Percentiles rank a stretch among this genome's conserved stretches.
These are phyloP conservation scores for Erebia epiphron DNA, from an alignment of 2,888 invertebrate species.

Conservation along the genomic window DNA sequence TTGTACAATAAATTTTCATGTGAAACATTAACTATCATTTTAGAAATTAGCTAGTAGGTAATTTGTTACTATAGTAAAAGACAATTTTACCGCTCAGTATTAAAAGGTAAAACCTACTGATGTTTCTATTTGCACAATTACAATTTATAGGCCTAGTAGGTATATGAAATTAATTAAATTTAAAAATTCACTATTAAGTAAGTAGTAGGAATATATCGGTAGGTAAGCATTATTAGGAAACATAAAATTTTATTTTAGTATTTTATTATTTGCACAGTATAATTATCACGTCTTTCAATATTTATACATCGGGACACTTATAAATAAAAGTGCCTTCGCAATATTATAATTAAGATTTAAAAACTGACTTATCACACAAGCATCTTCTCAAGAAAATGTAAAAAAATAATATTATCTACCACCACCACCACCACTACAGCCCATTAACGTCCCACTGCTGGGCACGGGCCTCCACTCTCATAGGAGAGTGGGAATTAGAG, in stretches of 20 bases:
- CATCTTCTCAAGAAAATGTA: no score
- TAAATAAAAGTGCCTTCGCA: slow-evolving; percentile 1
- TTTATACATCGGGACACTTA: neutral
- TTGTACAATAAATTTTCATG: neutral
- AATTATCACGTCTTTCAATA: neutral
- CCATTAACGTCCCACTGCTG: no score
- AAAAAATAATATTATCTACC: no score
- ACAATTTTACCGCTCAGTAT: slow-evolving; percentile 73
- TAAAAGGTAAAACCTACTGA: slow-evolving; percentile 28
- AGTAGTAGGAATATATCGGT: neutral
- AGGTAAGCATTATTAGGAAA: neutral
- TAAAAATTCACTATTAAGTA: no score
- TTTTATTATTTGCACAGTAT: neutral
- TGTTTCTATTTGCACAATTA: slow-evolving; percentile 15
- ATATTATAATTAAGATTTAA: neutral
- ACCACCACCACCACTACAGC: no score
- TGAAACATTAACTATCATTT: neutral
- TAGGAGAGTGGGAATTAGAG: no score
- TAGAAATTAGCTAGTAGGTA: neutral
- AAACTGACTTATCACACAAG: neutral
- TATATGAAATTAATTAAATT: neutral
- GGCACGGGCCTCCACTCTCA: no score
- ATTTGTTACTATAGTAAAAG: slow-evolving; percentile 31
- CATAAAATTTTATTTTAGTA: neutral
- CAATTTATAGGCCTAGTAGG: neutral